These are phyloP conservation scores for Cotesia congregata DNA, from an alignment of 2,888 invertebrate species.

Conservation along the genomic window DNA sequence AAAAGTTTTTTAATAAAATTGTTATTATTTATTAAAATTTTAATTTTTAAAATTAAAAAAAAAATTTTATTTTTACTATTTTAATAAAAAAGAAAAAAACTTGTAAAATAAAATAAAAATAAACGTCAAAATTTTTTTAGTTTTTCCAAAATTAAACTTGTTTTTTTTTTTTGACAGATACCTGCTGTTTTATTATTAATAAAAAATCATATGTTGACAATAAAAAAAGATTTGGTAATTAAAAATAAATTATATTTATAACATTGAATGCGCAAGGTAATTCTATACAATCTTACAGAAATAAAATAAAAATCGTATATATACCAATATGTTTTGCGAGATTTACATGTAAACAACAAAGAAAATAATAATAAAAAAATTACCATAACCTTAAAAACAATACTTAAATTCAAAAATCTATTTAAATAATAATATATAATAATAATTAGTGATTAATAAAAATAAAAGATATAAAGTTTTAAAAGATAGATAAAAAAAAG, in stretches of 20 bases:
- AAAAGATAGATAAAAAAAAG: constrained; percentile 28
- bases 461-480: background rate
- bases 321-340: background rate
- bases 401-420: constrained; percentile 45
- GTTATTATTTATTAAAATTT: too few species aligned
- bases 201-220: background rate
- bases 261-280: background rate
- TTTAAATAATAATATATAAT: background rate
- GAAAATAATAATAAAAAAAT: background rate
- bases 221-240: constrained; percentile 1
- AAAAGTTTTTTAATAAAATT: too few species aligned
- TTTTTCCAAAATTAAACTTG: too few species aligned
- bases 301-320: background rate
- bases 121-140: too few species aligned
- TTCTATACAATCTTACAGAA: background rate
- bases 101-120: too few species aligned
- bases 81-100: too few species aligned
- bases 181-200: background rate
- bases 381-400: constrained; percentile 29
- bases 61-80: too few species aligned
- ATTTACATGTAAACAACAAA: background rate
- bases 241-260: background rate
- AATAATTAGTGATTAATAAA: background rate
- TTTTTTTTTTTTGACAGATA: too few species aligned
- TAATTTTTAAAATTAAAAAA: too few species aligned